phyloP scores from a whole-genome alignment of 1,140 invertebrate species.

The Gryon sp. region DNA sequence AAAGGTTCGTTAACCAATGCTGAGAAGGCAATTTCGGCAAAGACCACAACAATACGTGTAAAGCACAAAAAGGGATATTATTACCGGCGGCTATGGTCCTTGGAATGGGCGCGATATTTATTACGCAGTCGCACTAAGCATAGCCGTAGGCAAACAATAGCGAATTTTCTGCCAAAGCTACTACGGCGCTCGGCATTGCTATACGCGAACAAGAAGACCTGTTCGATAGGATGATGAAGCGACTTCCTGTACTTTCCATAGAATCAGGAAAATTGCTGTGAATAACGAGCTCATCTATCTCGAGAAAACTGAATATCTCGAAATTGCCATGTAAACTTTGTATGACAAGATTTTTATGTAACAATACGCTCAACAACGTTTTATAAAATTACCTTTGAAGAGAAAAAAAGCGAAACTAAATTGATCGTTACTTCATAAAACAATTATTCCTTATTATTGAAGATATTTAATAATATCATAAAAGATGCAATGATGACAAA shows the following conservation, averaged over 20 bases:
- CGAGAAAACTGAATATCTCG: conserved; percentile 55
- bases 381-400: conserved; percentile 37
- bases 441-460: conserved; percentile 30
- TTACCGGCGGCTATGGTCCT: conserved; percentile 73
- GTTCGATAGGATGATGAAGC: conserved; percentile 68
- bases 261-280: conserved; percentile 63
- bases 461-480: conserved; percentile 35
- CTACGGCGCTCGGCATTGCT: conserved; percentile 66
- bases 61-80: conserved; percentile 75
- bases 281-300: conserved; percentile 62
- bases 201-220: conserved; percentile 63
- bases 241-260: conserved; percentile 62
- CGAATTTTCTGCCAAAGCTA: conserved; percentile 71
- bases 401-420: too few relatives aligned
- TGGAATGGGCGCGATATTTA: conserved; percentile 72
- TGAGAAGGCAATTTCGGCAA: conserved; percentile 65
- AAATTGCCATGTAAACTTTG: conserved; percentile 62
- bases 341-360: conserved; percentile 41
- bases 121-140: conserved; percentile 72
- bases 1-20: conserved; percentile 67
- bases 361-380: conserved; percentile 46
- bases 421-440: conserved; percentile 45
- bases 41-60: conserved; percentile 71
- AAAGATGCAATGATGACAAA: too few relatives aligned
- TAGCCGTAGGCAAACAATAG: conserved; percentile 74